These are phyloP conservation scores for Alfaro cultratus DNA, from an alignment of 2,797 vertebrate genomes.

Conservation along the genomic window DNA sequence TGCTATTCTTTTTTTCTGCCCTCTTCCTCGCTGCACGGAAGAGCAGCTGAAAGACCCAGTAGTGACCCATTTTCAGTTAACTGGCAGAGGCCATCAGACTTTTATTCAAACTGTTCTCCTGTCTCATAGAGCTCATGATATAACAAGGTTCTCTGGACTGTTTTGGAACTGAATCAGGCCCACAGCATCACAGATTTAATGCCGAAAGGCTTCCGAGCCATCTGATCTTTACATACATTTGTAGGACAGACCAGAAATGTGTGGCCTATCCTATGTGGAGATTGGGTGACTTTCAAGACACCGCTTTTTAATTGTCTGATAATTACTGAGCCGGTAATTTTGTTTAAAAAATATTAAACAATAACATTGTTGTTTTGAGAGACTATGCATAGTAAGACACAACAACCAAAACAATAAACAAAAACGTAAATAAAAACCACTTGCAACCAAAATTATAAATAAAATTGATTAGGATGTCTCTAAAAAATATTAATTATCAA, in stretches of 20 bases:
- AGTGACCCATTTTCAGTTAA: not conserved
- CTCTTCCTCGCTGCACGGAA: not conserved
- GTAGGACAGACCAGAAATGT: not conserved
- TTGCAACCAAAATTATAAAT: too few relatives aligned
- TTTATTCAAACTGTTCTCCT: not conserved
- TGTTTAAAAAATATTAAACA: too few relatives aligned
- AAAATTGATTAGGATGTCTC: too few relatives aligned
- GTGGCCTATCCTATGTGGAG: not conserved
- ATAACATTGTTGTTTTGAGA: too few relatives aligned
- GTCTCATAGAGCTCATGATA: not conserved
- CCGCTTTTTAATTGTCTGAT: not conserved
- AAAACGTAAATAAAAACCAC: too few relatives aligned
- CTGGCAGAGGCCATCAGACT: not conserved
- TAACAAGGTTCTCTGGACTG: not conserved
- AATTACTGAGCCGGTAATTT: too few relatives aligned
- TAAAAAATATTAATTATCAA: too few relatives aligned
- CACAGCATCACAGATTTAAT: not conserved
- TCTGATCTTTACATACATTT: not conserved
- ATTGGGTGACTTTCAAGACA: not conserved
- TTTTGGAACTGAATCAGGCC: not conserved
- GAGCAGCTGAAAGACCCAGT: not conserved
- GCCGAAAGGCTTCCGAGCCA: not conserved
- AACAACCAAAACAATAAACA: not conserved
- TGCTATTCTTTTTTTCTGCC: not conserved
- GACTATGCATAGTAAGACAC: not conserved